phyloP scores from a whole-genome alignment of 2,797 vertebrate species.

The Hydrophis major region DNA sequence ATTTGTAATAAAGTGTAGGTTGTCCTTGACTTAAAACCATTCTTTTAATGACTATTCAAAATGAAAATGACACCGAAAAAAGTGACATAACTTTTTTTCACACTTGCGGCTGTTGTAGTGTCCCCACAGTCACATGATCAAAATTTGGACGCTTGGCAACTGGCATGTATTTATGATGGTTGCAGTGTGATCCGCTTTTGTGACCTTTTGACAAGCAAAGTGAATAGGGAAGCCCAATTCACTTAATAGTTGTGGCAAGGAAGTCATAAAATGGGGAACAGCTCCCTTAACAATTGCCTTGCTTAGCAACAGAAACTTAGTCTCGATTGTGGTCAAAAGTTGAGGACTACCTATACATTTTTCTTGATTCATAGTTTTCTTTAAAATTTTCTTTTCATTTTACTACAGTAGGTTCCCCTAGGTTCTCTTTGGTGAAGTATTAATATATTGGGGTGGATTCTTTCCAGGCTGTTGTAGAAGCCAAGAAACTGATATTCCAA shows the following conservation, averaged over 20 bases:
- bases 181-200: background rate
- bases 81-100: background rate
- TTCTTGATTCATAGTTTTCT: background rate
- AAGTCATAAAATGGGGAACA: background rate
- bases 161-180: background rate
- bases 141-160: background rate
- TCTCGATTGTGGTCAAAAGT: background rate
- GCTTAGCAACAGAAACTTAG: background rate
- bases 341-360: background rate
- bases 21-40: background rate
- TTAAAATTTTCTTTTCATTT: background rate
- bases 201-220: background rate
- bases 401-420: background rate
- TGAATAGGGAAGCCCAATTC: background rate
- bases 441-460: constrained; percentile 21
- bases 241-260: background rate
- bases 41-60: background rate
- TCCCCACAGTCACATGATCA: background rate
- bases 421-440: background rate
- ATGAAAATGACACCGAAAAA: background rate
- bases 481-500: constrained; percentile 85
- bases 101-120: background rate
- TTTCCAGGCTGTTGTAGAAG: constrained; percentile 82
- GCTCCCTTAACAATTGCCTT: background rate
- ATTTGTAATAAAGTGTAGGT: background rate